A percentile compares a stretch with the other conserved stretches of the same genome.
Evolutionary conservation across 2,797 vertebrate species (phyloP).

Genomic region (Meriones psammophilus): DNA sequence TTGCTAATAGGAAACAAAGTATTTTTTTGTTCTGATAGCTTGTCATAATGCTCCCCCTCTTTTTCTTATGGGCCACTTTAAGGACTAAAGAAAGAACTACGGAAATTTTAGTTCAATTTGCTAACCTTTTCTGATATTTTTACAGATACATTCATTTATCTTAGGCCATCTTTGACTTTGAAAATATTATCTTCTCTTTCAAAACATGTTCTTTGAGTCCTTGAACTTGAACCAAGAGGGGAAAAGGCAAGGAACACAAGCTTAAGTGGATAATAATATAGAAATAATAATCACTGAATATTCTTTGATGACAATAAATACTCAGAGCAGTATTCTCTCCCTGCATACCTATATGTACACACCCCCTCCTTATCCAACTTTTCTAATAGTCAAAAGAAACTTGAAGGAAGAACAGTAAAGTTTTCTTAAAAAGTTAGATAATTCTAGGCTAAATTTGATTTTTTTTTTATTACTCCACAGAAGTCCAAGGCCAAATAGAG

Average conservation of each 20-base stretch:
- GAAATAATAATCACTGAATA: slow-evolving; percentile 59
- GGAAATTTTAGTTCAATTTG: slow-evolving; percentile 60
- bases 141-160: slow-evolving; percentile 65
- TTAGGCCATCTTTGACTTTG: slow-evolving; percentile 61
- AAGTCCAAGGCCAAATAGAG: slow-evolving; percentile 61
- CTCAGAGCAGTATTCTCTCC: neutral
- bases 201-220: slow-evolving; percentile 58
- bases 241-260: slow-evolving; percentile 2
- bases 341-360: neutral
- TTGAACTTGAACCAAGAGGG: slow-evolving; percentile 43
- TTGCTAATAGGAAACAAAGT: slow-evolving; percentile 63
- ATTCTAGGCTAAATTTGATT: slow-evolving; percentile 2
- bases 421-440: slow-evolving; percentile 26
- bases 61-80: slow-evolving; percentile 48
- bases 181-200: slow-evolving; percentile 69
- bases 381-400: slow-evolving; percentile 18
- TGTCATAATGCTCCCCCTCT: slow-evolving; percentile 6
- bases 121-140: slow-evolving; percentile 59
- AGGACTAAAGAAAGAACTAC: slow-evolving; percentile 45
- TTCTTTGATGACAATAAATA: slow-evolving; percentile 54
- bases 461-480: slow-evolving; percentile 6
- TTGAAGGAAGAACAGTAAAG: slow-evolving; percentile 33
- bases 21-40: slow-evolving; percentile 45
- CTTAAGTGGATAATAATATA: slow-evolving; percentile 57
- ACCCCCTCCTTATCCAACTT: neutral